phyloP scores from a whole-genome alignment of 2,888 invertebrate species.

The Nephrotoma appendiculata region DNA sequence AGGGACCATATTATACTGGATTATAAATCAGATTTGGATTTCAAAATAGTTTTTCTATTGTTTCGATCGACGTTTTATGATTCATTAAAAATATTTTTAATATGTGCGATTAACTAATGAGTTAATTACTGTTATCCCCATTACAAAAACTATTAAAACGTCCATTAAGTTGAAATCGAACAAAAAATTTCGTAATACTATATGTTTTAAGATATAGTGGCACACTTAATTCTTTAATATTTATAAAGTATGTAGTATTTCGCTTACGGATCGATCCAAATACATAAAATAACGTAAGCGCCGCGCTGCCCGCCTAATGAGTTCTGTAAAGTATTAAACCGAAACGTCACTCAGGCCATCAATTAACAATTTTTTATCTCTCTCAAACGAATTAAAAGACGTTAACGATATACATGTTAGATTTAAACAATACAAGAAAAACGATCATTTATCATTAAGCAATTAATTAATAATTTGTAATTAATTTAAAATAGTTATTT shows the following conservation, averaged over 20 bases:
- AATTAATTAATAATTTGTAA: not conserved
- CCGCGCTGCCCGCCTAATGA: not conserved
- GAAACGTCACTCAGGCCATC: not conserved
- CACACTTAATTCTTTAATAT: not conserved
- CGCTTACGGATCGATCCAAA: not conserved
- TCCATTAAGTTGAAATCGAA: not conserved
- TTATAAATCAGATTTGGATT: not conserved
- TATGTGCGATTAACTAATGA: not conserved
- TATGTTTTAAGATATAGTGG: not conserved
- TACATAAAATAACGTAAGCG: not conserved
- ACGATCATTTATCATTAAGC: not conserved
- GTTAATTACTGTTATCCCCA: not conserved
- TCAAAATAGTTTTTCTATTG: not conserved
- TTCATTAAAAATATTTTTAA: not conserved
- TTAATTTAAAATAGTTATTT: not conserved
- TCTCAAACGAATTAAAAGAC: not conserved
- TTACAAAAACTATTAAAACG: not conserved
- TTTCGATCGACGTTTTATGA: not conserved
- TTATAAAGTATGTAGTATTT: not conserved
- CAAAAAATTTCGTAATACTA: not conserved
- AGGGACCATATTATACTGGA: not conserved
- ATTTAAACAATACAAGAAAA: not conserved
- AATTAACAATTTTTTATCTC: not conserved
- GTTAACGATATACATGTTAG: not conserved
- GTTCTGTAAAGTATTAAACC: not conserved